Evolutionary conservation across 2,888 invertebrate species (phyloP).

Genomic region (Cyaniris semiargus): DNA sequence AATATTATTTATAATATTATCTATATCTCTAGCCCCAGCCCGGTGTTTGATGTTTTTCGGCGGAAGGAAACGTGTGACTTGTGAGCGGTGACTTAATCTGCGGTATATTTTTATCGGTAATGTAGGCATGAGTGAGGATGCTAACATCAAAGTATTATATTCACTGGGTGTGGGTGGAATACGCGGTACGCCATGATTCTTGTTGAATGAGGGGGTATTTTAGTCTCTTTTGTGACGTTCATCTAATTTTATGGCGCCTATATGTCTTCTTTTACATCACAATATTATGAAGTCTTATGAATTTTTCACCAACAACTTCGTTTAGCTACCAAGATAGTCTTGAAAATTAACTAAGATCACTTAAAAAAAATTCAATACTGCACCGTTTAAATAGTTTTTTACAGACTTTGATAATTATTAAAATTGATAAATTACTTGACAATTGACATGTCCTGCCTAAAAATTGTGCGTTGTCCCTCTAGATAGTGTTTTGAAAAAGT

Average conservation of each 20-base stretch:
- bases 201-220: conserved; percentile 4
- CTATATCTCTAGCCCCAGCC: not conserved
- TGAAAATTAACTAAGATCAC: not conserved
- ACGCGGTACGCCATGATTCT: conserved; percentile 4
- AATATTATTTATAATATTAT: not conserved
- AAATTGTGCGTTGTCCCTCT: too few relatives aligned
- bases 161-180: not conserved
- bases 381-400: too few relatives aligned
- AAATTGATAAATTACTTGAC: too few relatives aligned
- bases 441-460: too few relatives aligned
- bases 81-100: not conserved
- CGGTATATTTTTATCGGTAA: conserved; percentile 10
- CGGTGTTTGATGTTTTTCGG: conserved; percentile 3
- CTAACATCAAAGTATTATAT: conserved; percentile 11
- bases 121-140: conserved; percentile 16
- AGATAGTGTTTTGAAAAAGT: too few relatives aligned
- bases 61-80: not conserved
- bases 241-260: not conserved
- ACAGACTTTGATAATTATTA: too few relatives aligned
- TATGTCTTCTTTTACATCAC: not conserved
- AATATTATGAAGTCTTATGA: not conserved
- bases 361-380: not conserved
- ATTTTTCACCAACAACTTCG: not conserved
- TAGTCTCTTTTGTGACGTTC: conserved; percentile 7
- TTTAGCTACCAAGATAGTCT: not conserved